A percentile compares a stretch with the other conserved stretches of the same genome.
These are phyloP conservation scores for Atractosteus spatula DNA, from an alignment of 2,113 vertebrate genomes.

Conservation along the genomic window DNA sequence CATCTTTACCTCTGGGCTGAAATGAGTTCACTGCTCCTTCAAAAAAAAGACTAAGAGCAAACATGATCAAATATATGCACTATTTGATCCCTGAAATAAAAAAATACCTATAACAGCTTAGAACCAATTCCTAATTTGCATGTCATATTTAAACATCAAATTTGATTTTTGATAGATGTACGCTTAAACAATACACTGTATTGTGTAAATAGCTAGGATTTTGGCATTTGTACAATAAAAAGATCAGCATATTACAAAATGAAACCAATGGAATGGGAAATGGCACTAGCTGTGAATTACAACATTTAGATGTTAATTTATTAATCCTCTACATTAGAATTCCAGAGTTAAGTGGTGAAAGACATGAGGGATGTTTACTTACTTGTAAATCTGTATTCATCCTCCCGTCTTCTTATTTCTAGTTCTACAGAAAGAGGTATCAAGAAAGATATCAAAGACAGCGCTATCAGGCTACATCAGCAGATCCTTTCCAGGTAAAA, in stretches of 20 bases:
- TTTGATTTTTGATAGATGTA: too few relatives aligned
- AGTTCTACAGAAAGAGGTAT: conserved; percentile 91
- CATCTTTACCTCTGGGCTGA: too few relatives aligned
- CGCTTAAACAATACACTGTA: too few relatives aligned
- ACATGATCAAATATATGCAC: too few relatives aligned
- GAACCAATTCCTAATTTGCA: too few relatives aligned
- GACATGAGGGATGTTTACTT: conserved; percentile 73
- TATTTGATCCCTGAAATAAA: too few relatives aligned
- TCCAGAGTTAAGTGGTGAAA: conserved; percentile 39
- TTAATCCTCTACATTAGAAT: neutral
- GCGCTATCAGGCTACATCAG: conserved; percentile 28
- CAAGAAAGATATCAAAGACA: too few relatives aligned
- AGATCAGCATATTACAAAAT: conserved; percentile 7
- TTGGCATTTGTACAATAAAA: conserved; percentile 60
- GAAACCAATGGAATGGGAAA: conserved; percentile 2
- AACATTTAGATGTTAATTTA: neutral
- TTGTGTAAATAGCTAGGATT: conserved; percentile 23
- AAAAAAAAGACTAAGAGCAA: neutral
- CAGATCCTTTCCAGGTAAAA: neutral
- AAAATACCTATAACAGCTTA: too few relatives aligned
- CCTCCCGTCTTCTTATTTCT: conserved; percentile 98
- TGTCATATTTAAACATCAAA: too few relatives aligned
- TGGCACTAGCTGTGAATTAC: conserved; percentile 1
- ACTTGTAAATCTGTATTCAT: conserved; percentile 99
- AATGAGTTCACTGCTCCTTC: too few relatives aligned